phyloP scores from a whole-genome alignment of 1,140 invertebrate species.

The Anagrus nilaparvatae region DNA sequence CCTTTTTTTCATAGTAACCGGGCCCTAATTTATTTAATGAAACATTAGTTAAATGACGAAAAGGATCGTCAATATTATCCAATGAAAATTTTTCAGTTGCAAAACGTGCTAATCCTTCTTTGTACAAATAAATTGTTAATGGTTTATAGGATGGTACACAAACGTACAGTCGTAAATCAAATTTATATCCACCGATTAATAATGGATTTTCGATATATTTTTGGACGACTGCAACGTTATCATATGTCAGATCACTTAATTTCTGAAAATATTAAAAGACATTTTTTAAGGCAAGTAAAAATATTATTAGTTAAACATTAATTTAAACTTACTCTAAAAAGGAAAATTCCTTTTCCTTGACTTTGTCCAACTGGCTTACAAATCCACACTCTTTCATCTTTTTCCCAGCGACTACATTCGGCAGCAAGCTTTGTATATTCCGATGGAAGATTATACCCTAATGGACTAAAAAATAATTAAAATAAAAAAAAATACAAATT shows the following conservation, averaged over 20 bases:
- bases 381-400: slow-evolving; percentile 59
- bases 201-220: slow-evolving; percentile 78
- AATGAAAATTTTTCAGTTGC: slow-evolving; percentile 75
- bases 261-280: slow-evolving; percentile 42
- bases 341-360: slow-evolving; percentile 70
- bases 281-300: too few relatives aligned
- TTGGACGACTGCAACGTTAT: slow-evolving; percentile 65
- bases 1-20: slow-evolving; percentile 68
- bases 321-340: slow-evolving; percentile 62
- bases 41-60: slow-evolving; percentile 83
- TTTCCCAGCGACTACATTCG: slow-evolving; percentile 50
- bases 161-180: slow-evolving; percentile 75
- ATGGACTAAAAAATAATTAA: slow-evolving; percentile 48
- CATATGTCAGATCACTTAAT: slow-evolving; percentile 63
- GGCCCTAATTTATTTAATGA: slow-evolving; percentile 73
- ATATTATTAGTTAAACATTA: too few relatives aligned
- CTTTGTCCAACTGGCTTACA: slow-evolving; percentile 79
- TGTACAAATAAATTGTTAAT: slow-evolving; percentile 72
- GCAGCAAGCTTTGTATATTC: slow-evolving; percentile 76
- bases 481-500: too few relatives aligned
- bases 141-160: slow-evolving; percentile 74
- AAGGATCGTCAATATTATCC: slow-evolving; percentile 72
- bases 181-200: slow-evolving; percentile 79
- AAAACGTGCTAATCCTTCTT: slow-evolving; percentile 70
- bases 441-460: slow-evolving; percentile 68